Conservation (phyloP, 35 echinoderm and acorn worm genomes). For the Ptychodera flava region DNA sequence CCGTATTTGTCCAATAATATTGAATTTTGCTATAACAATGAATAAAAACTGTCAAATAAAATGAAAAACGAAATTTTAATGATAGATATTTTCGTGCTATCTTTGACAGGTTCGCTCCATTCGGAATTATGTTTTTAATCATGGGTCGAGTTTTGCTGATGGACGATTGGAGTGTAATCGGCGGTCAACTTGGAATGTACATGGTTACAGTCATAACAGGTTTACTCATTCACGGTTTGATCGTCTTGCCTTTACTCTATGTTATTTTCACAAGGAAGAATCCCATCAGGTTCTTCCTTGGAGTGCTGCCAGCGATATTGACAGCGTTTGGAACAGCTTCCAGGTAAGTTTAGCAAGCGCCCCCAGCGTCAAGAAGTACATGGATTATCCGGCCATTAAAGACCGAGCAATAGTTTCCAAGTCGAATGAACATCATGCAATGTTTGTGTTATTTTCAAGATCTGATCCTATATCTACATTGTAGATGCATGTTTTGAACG, state of each 20-base stretch:
- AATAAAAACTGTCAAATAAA: background rate
- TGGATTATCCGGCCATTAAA: too few species aligned
- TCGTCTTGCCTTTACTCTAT: slow-evolving; percentile 72
- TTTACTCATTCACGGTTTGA: slow-evolving; percentile 65
- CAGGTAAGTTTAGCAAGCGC: too few species aligned
- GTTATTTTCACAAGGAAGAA: slow-evolving; percentile 69
- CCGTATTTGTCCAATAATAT: background rate
- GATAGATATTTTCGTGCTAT: background rate
- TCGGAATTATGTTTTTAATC: slow-evolving; percentile 90
- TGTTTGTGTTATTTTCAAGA: too few species aligned
- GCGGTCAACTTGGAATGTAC: slow-evolving; percentile 86
- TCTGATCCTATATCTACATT: too few species aligned
- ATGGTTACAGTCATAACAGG: slow-evolving; percentile 70
- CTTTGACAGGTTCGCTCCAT: slow-evolving; percentile 63
- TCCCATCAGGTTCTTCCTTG: slow-evolving; percentile 60
- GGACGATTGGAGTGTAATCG: slow-evolving; percentile 73
- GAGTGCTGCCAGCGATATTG: slow-evolving; percentile 77
- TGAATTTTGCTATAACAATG: background rate
- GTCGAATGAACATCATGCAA: too few species aligned
- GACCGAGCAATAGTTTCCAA: too few species aligned
- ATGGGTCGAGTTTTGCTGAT: slow-evolving; percentile 68
- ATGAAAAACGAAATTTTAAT: background rate
- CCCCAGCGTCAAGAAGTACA: too few species aligned
- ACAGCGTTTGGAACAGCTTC: slow-evolving; percentile 94
- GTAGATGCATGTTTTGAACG: too few species aligned